Base-by-base conservation (phyloP, 2,888 invertebrate species). In the Philereme transversata region DNA sequence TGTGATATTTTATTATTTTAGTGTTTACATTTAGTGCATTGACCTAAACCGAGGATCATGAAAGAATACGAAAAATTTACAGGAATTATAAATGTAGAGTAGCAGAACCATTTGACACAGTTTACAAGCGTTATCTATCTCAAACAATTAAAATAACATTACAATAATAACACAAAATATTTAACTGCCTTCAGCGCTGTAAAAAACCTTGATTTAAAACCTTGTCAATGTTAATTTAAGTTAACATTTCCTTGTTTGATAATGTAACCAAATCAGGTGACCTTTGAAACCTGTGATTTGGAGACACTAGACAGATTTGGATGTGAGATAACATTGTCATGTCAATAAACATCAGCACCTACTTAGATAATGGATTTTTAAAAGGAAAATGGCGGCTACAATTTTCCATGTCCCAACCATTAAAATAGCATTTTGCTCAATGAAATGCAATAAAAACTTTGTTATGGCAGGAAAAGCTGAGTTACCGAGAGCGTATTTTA, bases 401-500 rank as follows among this genome's bases (percentile, higher is more conserved):
- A 34, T 8, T 8, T 33, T 47, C 33, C 4, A 10, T 6, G 9
- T n/a, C 33, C 6, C 34, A 34, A 34, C 47, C 35, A 47, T 34
- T 34, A 34, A 47, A 47, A 44, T 35, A 52, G 35, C 51, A 52
- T 10, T 44, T 43, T 35, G n/a, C 44, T 36, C 43, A 56, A 49
- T 55, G 34, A 9, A 35, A 5, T 49, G n/a, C 43, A 48, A 58
- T 41, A 35, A 46, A 50, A 57, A 44, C 44, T 8, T 8, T 55
- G 46, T 52, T 50, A 58, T 78, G 77, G 1, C 79, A 95, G 95
- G 87, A 92, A 9, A 94, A 94, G 63, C 81, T 95, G 22, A 93
- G 95, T 0, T 94, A 96, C 80, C 94, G 95, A 68, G 92, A 93
- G 64, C 93, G 95, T 2, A 87, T 92, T n/a, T 81, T 86, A 7